Evolutionary conservation across 2,888 invertebrate genomes (phyloP).

Genomic region (Melolontha melolontha): DNA sequence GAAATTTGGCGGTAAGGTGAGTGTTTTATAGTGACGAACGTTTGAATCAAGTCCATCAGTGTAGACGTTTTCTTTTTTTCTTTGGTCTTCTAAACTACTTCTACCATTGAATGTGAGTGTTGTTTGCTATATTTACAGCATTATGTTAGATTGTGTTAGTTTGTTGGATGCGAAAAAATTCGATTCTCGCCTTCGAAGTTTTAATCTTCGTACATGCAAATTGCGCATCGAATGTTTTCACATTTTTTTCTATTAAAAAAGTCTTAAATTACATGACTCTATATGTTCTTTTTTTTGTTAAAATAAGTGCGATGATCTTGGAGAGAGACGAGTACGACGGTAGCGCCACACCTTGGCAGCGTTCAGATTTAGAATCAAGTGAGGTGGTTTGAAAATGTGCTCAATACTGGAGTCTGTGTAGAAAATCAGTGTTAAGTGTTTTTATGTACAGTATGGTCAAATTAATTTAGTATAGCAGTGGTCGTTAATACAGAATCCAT

Average conservation of each 20-base stretch:
- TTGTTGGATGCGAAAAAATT: conserved; percentile 49
- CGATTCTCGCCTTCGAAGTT: conserved; percentile 11
- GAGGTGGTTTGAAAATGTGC: conserved; percentile 66
- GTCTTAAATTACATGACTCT: conserved; percentile 4
- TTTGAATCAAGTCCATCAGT: conserved; percentile 56
- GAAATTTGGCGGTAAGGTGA: conserved; percentile 56
- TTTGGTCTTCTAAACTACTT: conserved; percentile 62
- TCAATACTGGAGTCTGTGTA: conserved; percentile 66
- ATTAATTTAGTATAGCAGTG: conserved; percentile 42
- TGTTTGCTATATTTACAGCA: conserved; percentile 64
- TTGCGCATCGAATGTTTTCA: conserved; percentile 25
- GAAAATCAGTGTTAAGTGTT: conserved; percentile 63
- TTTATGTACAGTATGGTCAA: conserved; percentile 60
- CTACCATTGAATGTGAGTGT: conserved; percentile 66
- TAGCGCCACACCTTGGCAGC: conserved; percentile 52
- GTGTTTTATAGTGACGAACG: conserved; percentile 53
- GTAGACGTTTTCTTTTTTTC: conserved; percentile 58
- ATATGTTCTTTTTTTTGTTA: conserved; percentile 13
- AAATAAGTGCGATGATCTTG: conserved; percentile 51
- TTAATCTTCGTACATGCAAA: too few relatives aligned
- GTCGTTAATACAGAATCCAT: conserved; percentile 3
- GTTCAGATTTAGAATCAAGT: conserved; percentile 65
- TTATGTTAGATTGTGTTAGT: conserved; percentile 64
- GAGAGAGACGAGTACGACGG: conserved; percentile 43
- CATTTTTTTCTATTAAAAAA: conserved; percentile 14